A percentile compares a stretch with the other conserved stretches of the same genome.
Conservation (phyloP, 2,797 vertebrate genomes). For the Megalops cyprinoides region DNA sequence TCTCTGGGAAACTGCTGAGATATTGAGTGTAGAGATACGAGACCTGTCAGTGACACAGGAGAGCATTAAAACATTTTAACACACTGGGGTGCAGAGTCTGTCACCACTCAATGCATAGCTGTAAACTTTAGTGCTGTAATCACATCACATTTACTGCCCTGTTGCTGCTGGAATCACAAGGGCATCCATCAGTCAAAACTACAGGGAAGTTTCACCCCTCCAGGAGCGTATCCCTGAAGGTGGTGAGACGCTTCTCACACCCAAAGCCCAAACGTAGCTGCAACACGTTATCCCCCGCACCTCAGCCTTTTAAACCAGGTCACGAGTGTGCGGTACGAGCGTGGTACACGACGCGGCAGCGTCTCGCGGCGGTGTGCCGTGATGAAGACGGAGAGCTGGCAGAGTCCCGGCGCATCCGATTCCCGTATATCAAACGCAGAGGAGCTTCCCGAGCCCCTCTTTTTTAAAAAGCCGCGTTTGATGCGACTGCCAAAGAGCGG, state of each 20-base stretch:
- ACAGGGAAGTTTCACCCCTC: neutral
- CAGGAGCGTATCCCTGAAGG: neutral
- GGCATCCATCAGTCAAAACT: neutral
- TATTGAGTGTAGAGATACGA: neutral
- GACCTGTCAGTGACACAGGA: neutral
- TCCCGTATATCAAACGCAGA: conserved; percentile 38
- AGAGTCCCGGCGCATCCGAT: conserved; percentile 36
- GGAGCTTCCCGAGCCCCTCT: conserved; percentile 26
- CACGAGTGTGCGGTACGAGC: too few relatives aligned
- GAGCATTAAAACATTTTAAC: neutral
- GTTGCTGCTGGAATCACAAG: neutral
- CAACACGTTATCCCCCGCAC: neutral
- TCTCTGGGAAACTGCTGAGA: neutral
- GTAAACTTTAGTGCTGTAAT: neutral
- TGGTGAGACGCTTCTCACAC: too few relatives aligned
- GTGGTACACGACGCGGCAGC: too few relatives aligned
- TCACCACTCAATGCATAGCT: neutral
- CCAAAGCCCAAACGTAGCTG: neutral
- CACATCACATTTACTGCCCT: neutral
- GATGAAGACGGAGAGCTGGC: conserved; percentile 44
- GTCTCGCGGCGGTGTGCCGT: conserved; percentile 39
- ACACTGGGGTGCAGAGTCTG: neutral
- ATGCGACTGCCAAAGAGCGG: conserved; percentile 45
- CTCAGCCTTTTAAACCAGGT: conserved; percentile 38
- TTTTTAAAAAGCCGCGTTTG: conserved; percentile 33